These are phyloP conservation scores for Nephila pilipes DNA, from an alignment of 1,140 invertebrate genomes.

Conservation along the genomic window DNA sequence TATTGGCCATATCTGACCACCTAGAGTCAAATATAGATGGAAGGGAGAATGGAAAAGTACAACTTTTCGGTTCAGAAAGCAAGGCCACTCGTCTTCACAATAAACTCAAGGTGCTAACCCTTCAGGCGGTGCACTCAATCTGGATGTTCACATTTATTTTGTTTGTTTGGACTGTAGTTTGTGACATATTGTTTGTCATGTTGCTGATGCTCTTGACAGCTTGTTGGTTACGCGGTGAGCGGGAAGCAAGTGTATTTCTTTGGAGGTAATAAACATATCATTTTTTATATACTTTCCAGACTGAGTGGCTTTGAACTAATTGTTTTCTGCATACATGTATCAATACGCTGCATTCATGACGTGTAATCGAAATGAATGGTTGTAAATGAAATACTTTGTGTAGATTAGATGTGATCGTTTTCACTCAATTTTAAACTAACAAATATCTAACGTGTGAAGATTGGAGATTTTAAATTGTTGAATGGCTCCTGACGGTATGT, in stretches of 20 bases:
- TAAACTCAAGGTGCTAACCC: slow-evolving; percentile 28
- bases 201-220: slow-evolving; percentile 54
- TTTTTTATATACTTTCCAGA: not conserved
- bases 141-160: slow-evolving; percentile 53
- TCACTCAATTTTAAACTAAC: too few relatives aligned
- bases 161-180: slow-evolving; percentile 41
- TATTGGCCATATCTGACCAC: slow-evolving; percentile 47
- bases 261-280: not conserved
- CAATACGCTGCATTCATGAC: too few relatives aligned
- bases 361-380: too few relatives aligned
- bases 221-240: not conserved
- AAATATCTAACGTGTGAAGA: too few relatives aligned
- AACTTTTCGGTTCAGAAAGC: slow-evolving; percentile 28
- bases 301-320: not conserved
- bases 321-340: not conserved
- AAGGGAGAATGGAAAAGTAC: slow-evolving; percentile 33
- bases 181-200: slow-evolving; percentile 59
- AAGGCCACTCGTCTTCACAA: slow-evolving; percentile 22
- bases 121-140: slow-evolving; percentile 43
- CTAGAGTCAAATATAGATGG: slow-evolving; percentile 46
- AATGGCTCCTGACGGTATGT: too few relatives aligned
- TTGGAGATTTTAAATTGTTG: too few relatives aligned
- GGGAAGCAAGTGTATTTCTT: not conserved
- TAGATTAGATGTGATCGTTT: too few relatives aligned
- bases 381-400: too few relatives aligned